These are phyloP conservation scores for Caenorhabditis latens DNA, from an alignment of 1,140 invertebrate species.

Conservation along the genomic window DNA sequence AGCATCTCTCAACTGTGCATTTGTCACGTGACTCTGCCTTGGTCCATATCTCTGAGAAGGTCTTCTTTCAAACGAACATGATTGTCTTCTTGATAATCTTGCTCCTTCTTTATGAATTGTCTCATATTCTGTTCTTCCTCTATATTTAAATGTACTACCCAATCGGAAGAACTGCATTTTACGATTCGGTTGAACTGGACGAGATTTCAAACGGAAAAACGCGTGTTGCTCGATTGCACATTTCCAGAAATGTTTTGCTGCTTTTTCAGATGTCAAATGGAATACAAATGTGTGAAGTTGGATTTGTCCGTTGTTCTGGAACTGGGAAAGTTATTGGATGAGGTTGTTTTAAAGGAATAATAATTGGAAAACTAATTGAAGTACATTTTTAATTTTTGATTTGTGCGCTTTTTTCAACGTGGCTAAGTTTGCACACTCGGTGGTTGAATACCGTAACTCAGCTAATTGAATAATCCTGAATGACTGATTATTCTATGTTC, in stretches of 20 bases:
- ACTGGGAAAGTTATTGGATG: neutral
- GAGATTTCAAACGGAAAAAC: constrained; percentile 87
- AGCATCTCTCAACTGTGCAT: constrained; percentile 78
- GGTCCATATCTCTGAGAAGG: constrained; percentile 95
- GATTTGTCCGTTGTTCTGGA: constrained; percentile 71
- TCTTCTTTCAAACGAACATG: constrained; percentile 85
- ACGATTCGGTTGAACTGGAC: constrained; percentile 63
- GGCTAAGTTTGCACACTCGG: neutral
- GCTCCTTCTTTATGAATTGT: constrained; percentile 71
- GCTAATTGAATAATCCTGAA: neutral
- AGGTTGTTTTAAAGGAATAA: neutral
- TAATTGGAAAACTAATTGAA: no score
- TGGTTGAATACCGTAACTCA: neutral
- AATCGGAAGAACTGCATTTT: constrained; percentile 73
- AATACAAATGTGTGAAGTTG: constrained; percentile 78
- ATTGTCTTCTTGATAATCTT: constrained; percentile 65
- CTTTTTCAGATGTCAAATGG: constrained; percentile 93
- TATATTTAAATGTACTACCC: constrained; percentile 75
- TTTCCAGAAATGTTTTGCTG: constrained; percentile 97
- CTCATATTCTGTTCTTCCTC: constrained; percentile 76
- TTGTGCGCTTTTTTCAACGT: neutral
- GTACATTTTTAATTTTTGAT: no score
- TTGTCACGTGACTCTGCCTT: constrained; percentile 85
- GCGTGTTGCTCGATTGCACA: constrained; percentile 97
- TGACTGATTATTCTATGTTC: no score